Evolutionary conservation across 1,140 invertebrate genomes (phyloP).

Genomic region (Drosophila carrolli): DNA sequence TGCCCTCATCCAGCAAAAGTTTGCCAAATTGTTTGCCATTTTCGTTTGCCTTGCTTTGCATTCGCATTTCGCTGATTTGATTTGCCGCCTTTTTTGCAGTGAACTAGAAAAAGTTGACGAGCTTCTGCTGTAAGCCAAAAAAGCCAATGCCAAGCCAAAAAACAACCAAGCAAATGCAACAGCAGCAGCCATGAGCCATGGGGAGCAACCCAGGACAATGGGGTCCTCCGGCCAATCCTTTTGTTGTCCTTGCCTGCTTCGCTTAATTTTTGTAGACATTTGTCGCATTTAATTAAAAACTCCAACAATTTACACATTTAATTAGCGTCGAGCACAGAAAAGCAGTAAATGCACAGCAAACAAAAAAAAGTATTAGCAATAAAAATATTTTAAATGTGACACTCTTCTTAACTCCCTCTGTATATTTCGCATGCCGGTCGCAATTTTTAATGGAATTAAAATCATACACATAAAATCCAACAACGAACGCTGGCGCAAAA

Average conservation of each 20-base stretch:
- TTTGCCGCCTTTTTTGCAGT: slow-evolving; percentile 62
- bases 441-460: slow-evolving; percentile 81
- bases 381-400: slow-evolving; percentile 80
- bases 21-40: slow-evolving; percentile 46
- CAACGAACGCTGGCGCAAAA: slow-evolving; percentile 42
- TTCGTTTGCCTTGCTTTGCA: slow-evolving; percentile 21
- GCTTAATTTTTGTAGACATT: slow-evolving; percentile 77
- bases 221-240: slow-evolving; percentile 30
- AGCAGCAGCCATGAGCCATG: slow-evolving; percentile 7
- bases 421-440: slow-evolving; percentile 47
- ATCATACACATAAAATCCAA: slow-evolving; percentile 63
- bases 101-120: slow-evolving; percentile 68
- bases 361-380: slow-evolving; percentile 74
- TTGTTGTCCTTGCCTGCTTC: slow-evolving; percentile 56
- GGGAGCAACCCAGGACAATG: slow-evolving; percentile 23
- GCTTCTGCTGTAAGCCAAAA: slow-evolving; percentile 58
- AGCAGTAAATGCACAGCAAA: slow-evolving; percentile 10
- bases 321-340: slow-evolving; percentile 63
- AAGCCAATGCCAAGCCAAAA: slow-evolving; percentile 34
- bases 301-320: slow-evolving; percentile 80
- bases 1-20: slow-evolving; percentile 34
- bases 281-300: slow-evolving; percentile 80
- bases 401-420: slow-evolving; percentile 21
- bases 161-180: slow-evolving; percentile 20
- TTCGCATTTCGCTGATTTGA: slow-evolving; percentile 25